Conservation (phyloP, 2,113 vertebrate species). For the Amblyopsis rosae region DNA sequence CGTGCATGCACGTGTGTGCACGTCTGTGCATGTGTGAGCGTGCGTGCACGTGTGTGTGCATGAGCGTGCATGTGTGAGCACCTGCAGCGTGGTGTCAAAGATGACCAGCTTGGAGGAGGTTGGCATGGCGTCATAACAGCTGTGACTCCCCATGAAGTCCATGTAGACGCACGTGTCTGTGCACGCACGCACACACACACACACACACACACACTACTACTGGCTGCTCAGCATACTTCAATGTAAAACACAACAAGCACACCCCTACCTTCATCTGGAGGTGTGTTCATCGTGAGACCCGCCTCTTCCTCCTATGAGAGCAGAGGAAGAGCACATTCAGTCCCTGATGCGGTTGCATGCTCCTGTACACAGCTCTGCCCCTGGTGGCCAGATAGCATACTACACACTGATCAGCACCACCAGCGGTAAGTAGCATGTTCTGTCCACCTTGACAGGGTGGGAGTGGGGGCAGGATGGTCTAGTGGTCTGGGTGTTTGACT, state of each 20-base stretch:
- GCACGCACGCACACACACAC: slow-evolving; percentile 13
- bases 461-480: too few relatives aligned
- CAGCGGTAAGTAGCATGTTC: too few relatives aligned
- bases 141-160: slow-evolving; percentile 91
- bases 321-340: not conserved
- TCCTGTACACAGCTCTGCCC: not conserved
- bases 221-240: too few relatives aligned
- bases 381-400: too few relatives aligned
- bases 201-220: slow-evolving; percentile 1
- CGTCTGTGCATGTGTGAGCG: not conserved
- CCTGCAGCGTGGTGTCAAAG: slow-evolving; percentile 88
- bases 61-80: slow-evolving; percentile 37
- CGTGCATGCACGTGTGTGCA: not conserved
- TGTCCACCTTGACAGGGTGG: too few relatives aligned
- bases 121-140: slow-evolving; percentile 90
- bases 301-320: slow-evolving; percentile 52
- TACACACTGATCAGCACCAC: too few relatives aligned
- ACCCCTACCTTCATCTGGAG: not conserved
- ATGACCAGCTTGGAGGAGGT: slow-evolving; percentile 95
- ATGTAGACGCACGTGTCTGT: slow-evolving; percentile 82
- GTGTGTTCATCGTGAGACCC: slow-evolving; percentile 38
- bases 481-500: too few relatives aligned
- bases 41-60: not conserved
- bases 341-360: too few relatives aligned
- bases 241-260: slow-evolving; percentile 4